Evolutionary conservation across 2,888 invertebrate genomes (phyloP), one percentile per base, ranked within the genome.

Genomic region (Lasius platythorax): DNA sequence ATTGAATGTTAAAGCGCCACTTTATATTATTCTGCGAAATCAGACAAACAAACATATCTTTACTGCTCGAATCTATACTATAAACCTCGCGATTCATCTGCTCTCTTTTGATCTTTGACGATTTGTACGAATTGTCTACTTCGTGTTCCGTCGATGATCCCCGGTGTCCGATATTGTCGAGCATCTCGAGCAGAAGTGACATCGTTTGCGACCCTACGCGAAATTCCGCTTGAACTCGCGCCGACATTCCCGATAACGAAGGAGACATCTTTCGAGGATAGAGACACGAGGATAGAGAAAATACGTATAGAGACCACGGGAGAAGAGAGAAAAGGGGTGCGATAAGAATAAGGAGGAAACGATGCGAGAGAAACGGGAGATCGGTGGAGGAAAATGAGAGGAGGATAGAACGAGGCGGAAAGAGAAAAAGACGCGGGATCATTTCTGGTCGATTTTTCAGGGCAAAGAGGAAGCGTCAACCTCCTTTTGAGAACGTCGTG

Each of bases 191-290:
- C 75, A 84, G 86, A 88, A 89, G 85, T 85, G 87, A 87, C 86
- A 78, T 85, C 83, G 82, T 84, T 90, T 87, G 86, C 81, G 85
- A 74, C 74, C 81, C 87, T 74, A 53, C 76, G 79, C 82, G 83
- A 88, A 87, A 91, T 92, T 92, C 87, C 90, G 84, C 88, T 87
- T 82, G 89, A 87, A 90, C 88, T 90, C 87, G 89, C 85, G 79
- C 81, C 86, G 87, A 90, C 89, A 87, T 92, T 88, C 83, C 63
- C 87, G 88, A 87, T 91, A 90, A 91, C 89, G 91, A 91, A 87
- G 87, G 84, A 83, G 85, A 85, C 75, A 85, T 86, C 85, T 83
- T 74, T 81, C 75, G 85, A 58, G 66, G 73, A 83, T 81, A 82
- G 79, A 75, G 82, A 84, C 40, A 58, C 58, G 61, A 46, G 12